These are phyloP conservation scores for Cephalopachus bancanus DNA, from an alignment of 2,797 vertebrate genomes.

Conservation along the genomic window DNA sequence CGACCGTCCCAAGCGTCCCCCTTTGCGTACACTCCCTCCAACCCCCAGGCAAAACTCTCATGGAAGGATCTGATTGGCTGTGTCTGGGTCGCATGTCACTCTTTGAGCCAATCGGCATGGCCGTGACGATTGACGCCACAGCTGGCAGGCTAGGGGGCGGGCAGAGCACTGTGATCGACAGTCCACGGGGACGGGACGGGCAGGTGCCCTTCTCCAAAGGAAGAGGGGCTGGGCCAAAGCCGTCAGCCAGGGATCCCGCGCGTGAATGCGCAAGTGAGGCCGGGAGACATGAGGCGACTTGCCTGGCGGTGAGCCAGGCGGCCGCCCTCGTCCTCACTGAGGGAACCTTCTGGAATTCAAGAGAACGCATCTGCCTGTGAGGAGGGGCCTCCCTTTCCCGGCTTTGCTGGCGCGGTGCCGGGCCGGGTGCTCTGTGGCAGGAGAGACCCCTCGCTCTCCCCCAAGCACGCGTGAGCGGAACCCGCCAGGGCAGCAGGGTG, in stretches of 20 bases:
- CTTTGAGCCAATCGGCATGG: neutral
- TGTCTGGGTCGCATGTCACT: neutral
- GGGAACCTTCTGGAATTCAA: constrained; percentile 13
- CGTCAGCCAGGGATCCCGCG: neutral
- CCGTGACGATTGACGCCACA: neutral
- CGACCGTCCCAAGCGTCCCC: neutral
- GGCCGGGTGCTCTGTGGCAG: neutral
- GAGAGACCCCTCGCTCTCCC: neutral
- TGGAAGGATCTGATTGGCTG: neutral
- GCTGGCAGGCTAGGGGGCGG: neutral
- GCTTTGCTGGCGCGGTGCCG: neutral
- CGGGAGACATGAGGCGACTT: neutral
- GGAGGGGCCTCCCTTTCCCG: neutral
- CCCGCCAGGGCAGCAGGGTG: neutral
- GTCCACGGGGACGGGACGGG: neutral
- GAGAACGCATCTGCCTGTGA: neutral
- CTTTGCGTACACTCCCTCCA: neutral
- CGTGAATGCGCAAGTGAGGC: neutral
- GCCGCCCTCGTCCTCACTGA: neutral
- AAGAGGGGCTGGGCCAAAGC: neutral
- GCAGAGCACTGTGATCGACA: neutral
- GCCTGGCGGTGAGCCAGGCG: too few species aligned
- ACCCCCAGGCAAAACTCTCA: neutral
- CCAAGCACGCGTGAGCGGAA: neutral
- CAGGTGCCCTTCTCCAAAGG: neutral